These are phyloP conservation scores for Diaprepes abbreviatus DNA, from an alignment of 2,888 invertebrate species.

Conservation along the genomic window DNA sequence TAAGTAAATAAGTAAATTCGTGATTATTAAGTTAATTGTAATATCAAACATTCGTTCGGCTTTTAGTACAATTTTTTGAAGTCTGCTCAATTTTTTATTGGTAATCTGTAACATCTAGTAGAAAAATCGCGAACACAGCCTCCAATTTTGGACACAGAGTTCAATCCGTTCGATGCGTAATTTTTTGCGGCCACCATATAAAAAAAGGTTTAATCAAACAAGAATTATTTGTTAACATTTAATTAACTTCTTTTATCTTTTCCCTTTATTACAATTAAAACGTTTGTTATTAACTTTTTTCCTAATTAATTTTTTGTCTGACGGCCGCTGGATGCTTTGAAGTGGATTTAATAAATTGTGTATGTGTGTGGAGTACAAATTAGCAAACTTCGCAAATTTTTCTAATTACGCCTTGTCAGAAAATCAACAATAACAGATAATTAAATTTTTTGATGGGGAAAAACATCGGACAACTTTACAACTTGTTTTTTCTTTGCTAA, in stretches of 20 bases:
- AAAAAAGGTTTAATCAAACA: neutral
- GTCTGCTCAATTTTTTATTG: too few species aligned
- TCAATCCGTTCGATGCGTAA: too few species aligned
- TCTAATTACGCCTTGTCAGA: neutral
- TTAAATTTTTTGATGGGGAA: too few species aligned
- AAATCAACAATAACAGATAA: neutral
- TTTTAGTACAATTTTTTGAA: too few species aligned
- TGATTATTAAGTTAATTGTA: too few species aligned
- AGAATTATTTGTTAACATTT: neutral
- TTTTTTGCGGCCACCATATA: neutral
- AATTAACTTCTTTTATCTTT: neutral
- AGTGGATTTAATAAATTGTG: neutral
- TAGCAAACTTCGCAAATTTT: neutral
- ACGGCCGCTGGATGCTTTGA: slow-evolving; percentile 1
- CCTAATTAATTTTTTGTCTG: slow-evolving; percentile 3
- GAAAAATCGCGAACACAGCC: neutral
- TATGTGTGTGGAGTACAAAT: neutral
- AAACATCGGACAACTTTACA: too few species aligned
- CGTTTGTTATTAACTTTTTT: neutral
- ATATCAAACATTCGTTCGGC: neutral
- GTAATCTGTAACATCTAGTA: too few species aligned
- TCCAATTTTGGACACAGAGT: slow-evolving; percentile 16
- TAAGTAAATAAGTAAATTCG: too few species aligned
- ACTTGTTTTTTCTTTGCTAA: too few species aligned
- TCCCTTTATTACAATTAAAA: neutral